These are phyloP conservation scores for Intellagama lesueurii DNA, from an alignment of 2,797 vertebrate species.

Conservation along the genomic window DNA sequence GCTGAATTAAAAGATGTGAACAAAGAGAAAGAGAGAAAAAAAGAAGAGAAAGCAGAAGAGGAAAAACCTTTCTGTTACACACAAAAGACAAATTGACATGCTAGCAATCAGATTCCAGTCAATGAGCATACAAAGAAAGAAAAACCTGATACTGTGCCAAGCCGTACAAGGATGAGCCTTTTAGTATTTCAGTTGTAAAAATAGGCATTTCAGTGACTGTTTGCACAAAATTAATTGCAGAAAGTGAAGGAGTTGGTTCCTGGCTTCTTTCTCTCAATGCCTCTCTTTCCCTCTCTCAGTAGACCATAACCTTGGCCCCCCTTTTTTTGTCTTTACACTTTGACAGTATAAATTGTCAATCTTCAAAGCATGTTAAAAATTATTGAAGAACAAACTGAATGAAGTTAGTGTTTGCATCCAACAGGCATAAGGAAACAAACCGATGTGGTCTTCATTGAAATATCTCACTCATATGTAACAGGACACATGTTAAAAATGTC, in stretches of 20 bases:
- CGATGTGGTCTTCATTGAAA: neutral
- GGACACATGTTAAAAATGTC: too few species aligned
- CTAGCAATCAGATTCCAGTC: slow-evolving; percentile 16
- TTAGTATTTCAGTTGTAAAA: slow-evolving; percentile 13
- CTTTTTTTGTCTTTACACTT: neutral
- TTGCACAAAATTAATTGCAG: neutral
- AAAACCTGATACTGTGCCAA: slow-evolving; percentile 9
- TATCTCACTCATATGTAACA: too few species aligned
- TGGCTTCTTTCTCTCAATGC: neutral
- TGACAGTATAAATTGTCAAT: neutral
- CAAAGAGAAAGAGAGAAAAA: neutral
- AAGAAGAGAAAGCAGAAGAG: neutral
- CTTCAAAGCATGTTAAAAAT: too few species aligned
- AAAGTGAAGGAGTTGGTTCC: neutral
- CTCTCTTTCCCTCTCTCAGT: neutral
- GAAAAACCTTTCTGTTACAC: neutral
- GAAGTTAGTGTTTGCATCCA: neutral
- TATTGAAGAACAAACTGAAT: too few species aligned
- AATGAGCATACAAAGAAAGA: slow-evolving; percentile 14
- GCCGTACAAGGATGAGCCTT: neutral
- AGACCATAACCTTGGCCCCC: neutral
- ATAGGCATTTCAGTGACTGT: neutral
- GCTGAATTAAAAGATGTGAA: slow-evolving; percentile 23
- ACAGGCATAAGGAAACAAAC: neutral
- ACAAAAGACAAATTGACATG: slow-evolving; percentile 17